Conservation (phyloP, 2,888 invertebrate genomes). For the Acanthosoma haemorrhoidale region DNA sequence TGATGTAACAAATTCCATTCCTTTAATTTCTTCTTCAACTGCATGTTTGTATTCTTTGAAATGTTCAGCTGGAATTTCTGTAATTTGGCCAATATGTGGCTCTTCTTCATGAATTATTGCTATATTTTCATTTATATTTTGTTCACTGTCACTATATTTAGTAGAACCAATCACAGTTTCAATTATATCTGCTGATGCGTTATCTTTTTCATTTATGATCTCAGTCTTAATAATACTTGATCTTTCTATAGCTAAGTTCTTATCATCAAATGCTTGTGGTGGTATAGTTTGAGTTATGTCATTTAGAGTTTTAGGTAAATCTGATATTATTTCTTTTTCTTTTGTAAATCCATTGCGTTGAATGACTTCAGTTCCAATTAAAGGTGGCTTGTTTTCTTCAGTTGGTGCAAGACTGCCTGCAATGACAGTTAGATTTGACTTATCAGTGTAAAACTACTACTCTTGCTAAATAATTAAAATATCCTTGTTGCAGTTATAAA, state of each 20-base stretch:
- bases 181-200: neutral
- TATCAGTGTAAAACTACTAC: conserved; percentile 12
- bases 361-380: neutral
- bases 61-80: neutral
- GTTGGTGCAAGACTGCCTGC: conserved; percentile 20
- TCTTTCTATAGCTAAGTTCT: too few species aligned
- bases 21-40: neutral
- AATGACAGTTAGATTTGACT: conserved; percentile 25
- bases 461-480: neutral
- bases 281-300: too few species aligned
- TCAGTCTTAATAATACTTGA: neutral
- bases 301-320: neutral
- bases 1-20: neutral
- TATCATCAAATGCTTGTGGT: too few species aligned
- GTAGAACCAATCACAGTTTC: neutral
- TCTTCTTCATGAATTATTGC: neutral
- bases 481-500: conserved; percentile 29
- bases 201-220: neutral
- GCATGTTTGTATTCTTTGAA: neutral
- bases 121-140: neutral
- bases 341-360: neutral
- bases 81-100: neutral
- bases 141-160: neutral
- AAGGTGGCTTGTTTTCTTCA: neutral
- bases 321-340: neutral